Base-by-base conservation (phyloP, 2,888 invertebrate genomes). In the Brassicogethes aeneus region DNA sequence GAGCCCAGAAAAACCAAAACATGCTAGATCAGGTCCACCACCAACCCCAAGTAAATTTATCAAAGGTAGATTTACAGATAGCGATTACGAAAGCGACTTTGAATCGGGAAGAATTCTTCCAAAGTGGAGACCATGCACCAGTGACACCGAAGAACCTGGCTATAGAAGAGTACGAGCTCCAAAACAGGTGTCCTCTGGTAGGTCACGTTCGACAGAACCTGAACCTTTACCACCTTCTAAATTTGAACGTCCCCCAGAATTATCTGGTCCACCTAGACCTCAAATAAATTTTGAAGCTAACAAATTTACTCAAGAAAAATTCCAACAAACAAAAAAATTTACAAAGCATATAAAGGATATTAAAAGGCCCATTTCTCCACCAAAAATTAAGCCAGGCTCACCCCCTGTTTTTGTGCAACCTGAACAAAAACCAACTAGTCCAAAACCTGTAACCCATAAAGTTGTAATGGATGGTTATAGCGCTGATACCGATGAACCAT, bases 401-500 rank as follows among this genome's bases (percentile, higher is more conserved):
- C 69, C 69, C 15, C 68, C 70, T 7, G 54, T 64, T 37, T 67
- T 59, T 47, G 54, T 64, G 1, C 59, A 65, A 51, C 53, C 64
- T 3, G 60, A 61, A 44, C 48, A 47, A 39, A 57, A 55, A 42
- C 69, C 72, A 1, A 72, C 73, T 35, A 72, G 75, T 2, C 74
- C 76, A 0, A 75, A 75, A 58, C 5, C 32, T 32, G 59, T 66
- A 12, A 76, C 75, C 54, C 64, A 66, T 38, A 73, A 72, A 55
- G 56, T 57, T 17, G 63, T 69, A 37, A 64, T 69, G 15, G 77
- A 77, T 43, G 82, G 82, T 8, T 82, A 82, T 54, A 78, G 79
- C 65, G 82, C 82, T 2, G 82, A 82, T 55, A 82, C 82, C 0
- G 81, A 82, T 50, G 82, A 82, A 51, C 76, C 78, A 2, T 68